phyloP scores from a whole-genome alignment of 2,797 vertebrate genomes.

The Sebastes vulpes region DNA sequence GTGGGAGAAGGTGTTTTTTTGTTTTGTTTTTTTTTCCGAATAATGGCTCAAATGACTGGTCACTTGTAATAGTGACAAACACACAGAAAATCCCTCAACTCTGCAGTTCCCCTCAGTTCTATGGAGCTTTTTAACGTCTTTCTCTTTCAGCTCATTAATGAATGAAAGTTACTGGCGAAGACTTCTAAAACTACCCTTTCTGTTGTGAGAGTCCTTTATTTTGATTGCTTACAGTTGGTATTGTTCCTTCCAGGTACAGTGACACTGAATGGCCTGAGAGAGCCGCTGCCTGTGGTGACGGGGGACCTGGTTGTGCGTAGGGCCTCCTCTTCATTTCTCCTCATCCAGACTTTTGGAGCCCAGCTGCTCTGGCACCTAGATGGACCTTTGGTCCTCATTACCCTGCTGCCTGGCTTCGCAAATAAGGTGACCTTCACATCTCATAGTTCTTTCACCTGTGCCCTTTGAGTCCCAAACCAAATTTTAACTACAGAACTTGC shows the following conservation, averaged over 20 bases:
- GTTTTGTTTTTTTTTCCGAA: rapidly evolving
- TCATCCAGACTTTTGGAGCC: slow-evolving; percentile 88
- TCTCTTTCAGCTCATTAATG: not conserved
- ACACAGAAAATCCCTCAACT: rapidly evolving
- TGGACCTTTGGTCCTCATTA: slow-evolving; percentile 85
- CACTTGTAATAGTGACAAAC: not conserved
- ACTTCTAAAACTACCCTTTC: not conserved
- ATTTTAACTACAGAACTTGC: not conserved
- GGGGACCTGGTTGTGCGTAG: slow-evolving; percentile 81
- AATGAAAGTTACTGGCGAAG: not conserved
- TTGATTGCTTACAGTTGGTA: not conserved
- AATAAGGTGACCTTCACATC: slow-evolving; percentile 83
- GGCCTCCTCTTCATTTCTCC: slow-evolving; percentile 89
- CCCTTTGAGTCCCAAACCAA: rapidly evolving
- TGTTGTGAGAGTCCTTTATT: not conserved
- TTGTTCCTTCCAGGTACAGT: slow-evolving; percentile 82
- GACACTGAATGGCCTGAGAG: slow-evolving; percentile 83
- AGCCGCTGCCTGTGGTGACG: slow-evolving; percentile 84
- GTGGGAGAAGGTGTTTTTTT: too few relatives aligned
- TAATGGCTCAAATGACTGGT: not conserved
- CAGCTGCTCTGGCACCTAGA: slow-evolving; percentile 90
- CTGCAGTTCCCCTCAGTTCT: too few relatives aligned
- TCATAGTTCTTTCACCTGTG: not conserved
- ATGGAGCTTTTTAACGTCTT: not conserved
- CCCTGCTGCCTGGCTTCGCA: slow-evolving; percentile 89